Evolutionary conservation across 2,888 invertebrate genomes (phyloP).

Genomic region (Drosophila eohydei): DNA sequence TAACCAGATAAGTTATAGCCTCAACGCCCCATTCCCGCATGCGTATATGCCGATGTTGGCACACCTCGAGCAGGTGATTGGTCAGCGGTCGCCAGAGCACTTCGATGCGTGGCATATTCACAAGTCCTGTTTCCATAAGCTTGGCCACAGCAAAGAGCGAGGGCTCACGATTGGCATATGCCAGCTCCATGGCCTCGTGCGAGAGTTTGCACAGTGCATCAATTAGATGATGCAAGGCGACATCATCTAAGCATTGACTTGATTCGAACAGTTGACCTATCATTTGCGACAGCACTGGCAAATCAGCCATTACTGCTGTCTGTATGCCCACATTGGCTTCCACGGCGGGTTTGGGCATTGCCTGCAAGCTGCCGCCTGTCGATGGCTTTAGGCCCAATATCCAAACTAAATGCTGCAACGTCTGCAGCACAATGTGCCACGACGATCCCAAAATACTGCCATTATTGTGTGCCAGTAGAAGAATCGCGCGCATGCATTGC

Average conservation of each 20-base stretch:
- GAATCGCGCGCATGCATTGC: slow-evolving; percentile 96
- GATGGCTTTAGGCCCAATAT: slow-evolving; percentile 98
- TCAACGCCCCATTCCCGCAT: slow-evolving; percentile 99
- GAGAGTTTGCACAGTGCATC: slow-evolving; percentile 98
- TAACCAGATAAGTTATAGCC: slow-evolving; percentile 96
- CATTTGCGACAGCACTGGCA: slow-evolving; percentile 96
- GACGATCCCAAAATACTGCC: slow-evolving; percentile 96
- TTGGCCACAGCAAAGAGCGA: slow-evolving; percentile 99
- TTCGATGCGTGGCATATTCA: slow-evolving; percentile 96
- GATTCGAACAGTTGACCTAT: slow-evolving; percentile 97
- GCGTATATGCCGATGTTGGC: slow-evolving; percentile 96
- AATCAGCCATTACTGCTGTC: slow-evolving; percentile 97
- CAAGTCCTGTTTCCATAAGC: slow-evolving; percentile 97
- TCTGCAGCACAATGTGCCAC: slow-evolving; percentile 98
- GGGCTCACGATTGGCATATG: slow-evolving; percentile 97
- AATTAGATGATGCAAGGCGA: slow-evolving; percentile 97
- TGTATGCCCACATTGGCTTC: slow-evolving; percentile 94
- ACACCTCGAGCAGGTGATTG: slow-evolving; percentile 97
- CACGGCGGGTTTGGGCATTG: slow-evolving; percentile 89
- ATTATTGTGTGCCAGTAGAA: slow-evolving; percentile 95
- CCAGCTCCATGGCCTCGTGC: slow-evolving; percentile 98
- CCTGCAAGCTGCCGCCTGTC: slow-evolving; percentile 95
- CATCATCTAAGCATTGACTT: slow-evolving; percentile 96
- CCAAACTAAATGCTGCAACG: slow-evolving; percentile 96
- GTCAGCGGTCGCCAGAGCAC: slow-evolving; percentile 98